phyloP scores from a whole-genome alignment of 2,113 vertebrate species.

The Leiothrix lutea region DNA sequence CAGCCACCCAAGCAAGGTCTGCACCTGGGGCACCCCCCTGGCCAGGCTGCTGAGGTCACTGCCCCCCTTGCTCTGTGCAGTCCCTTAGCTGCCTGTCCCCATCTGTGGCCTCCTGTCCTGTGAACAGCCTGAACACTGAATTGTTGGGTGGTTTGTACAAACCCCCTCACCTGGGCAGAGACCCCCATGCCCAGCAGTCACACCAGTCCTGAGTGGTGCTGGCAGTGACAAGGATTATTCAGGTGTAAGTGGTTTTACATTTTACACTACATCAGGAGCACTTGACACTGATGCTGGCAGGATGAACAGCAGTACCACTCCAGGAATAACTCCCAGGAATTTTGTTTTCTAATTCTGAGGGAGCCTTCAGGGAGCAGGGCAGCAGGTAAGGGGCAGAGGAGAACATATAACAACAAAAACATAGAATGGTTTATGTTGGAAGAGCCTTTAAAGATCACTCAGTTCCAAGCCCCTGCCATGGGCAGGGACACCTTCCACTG shows the following conservation, averaged over 20 bases:
- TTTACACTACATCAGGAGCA: not conserved
- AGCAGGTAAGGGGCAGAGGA: not conserved
- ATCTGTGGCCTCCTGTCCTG: not conserved
- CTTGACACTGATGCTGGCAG: not conserved
- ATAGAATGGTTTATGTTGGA: not conserved
- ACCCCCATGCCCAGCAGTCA: accelerated
- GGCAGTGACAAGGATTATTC: not conserved
- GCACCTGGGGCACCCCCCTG: too few relatives aligned
- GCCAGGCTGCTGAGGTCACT: not conserved
- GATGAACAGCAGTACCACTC: not conserved
- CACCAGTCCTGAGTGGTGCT: accelerated
- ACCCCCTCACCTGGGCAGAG: not conserved
- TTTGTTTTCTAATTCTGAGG: not conserved
- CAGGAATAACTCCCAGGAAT: not conserved
- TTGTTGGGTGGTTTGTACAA: not conserved
- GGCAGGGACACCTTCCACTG: not conserved
- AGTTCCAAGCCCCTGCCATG: too few relatives aligned
- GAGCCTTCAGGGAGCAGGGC: not conserved
- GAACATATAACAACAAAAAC: not conserved
- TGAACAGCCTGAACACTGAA: not conserved
- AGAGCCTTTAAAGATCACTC: not conserved
- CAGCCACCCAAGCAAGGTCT: not conserved
- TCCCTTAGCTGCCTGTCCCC: not conserved
- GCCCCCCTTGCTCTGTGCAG: not conserved
- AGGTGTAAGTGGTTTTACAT: not conserved